Evolutionary conservation across 2,888 invertebrate species (phyloP).

Genomic region (Endotricha flammealis): DNA sequence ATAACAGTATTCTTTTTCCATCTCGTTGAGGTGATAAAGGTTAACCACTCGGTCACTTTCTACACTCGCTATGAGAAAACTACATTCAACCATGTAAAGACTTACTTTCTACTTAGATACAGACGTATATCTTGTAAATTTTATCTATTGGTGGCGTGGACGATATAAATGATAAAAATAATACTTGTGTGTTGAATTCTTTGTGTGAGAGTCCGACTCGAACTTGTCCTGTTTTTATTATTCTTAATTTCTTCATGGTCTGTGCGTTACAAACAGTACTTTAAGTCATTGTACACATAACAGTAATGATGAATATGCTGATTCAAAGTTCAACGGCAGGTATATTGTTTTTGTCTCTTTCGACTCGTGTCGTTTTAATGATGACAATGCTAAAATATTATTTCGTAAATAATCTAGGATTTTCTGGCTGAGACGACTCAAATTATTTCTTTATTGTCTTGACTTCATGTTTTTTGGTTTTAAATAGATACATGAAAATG

Average conservation of each 20-base stretch:
- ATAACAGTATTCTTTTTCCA: background rate
- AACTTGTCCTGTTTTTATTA: too few species aligned
- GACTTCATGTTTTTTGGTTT: too few species aligned
- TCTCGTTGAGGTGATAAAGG: constrained; percentile 23
- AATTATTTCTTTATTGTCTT: too few species aligned
- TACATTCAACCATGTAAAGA: constrained; percentile 42
- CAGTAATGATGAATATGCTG: constrained; percentile 3
- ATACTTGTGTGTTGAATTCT: too few species aligned
- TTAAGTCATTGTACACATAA: constrained; percentile 7
- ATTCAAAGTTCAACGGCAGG: constrained; percentile 6
- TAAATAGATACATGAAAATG: too few species aligned
- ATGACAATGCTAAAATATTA: too few species aligned
- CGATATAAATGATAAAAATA: background rate
- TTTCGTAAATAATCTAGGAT: too few species aligned
- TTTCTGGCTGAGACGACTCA: too few species aligned
- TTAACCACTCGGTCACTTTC: constrained; percentile 52
- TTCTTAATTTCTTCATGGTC: constrained; percentile 8
- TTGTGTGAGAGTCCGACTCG: too few species aligned
- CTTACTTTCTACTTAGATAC: constrained; percentile 20
- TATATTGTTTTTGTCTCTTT: background rate
- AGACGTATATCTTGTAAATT: constrained; percentile 8
- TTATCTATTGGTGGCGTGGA: constrained; percentile 5
- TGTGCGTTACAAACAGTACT: constrained; percentile 8
- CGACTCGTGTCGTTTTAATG: too few species aligned
- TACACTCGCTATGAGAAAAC: constrained; percentile 63